Evolutionary conservation across 2,113 vertebrate genomes (phyloP), one percentile per base, ranked within the genome.

Genomic region (Emydura subglobosa): DNA sequence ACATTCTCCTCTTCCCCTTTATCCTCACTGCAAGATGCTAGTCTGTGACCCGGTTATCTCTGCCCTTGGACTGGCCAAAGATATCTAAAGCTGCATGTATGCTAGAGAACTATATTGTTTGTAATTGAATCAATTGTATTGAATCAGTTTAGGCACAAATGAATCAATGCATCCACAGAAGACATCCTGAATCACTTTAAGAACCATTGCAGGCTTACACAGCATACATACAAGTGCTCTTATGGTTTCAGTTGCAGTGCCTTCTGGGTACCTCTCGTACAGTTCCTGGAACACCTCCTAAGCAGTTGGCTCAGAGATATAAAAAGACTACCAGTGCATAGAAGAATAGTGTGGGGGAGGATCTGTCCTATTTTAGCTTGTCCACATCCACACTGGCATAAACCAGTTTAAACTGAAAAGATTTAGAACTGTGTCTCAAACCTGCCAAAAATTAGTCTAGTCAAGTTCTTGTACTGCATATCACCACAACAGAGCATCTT

Each of bases 391-490:
- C 55, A 55, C 27, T 9, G 22, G 34, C 57, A 59, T 3, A n/a
- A 3, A 85, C 5, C 51, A 53, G 72, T 6, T 19, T 44, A 53
- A 51, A 51, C 31, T 81, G 74, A 84, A 74, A 54, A 0, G 0
- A 53, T 65, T 81, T 34, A 7, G 21, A 54, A 17, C 3, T 1
- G 76, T n/a, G 47, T 74, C 74, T 65, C 34, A 53, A 9, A 59
- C 6, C 76, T 49, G 22, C 47, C 61, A 31, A 65, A 92, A 84
- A 50, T 11, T 50, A 50, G 50, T 50, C 50, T 50, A 50, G 50
- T 10, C 8, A 50, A 13, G 50, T 50, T 12, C 50, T 50, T 50
- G 50, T 50, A 50, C 13, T 50, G 50, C 50, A 50, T 50, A 50
- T 9, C 10, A 50, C 50, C 50, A 13, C 50, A 50, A 50, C 50